Percentiles rank a stretch among this genome's conserved stretches.
phyloP scores from a whole-genome alignment of 2,113 vertebrate genomes.

The Notothenia coriiceps region DNA sequence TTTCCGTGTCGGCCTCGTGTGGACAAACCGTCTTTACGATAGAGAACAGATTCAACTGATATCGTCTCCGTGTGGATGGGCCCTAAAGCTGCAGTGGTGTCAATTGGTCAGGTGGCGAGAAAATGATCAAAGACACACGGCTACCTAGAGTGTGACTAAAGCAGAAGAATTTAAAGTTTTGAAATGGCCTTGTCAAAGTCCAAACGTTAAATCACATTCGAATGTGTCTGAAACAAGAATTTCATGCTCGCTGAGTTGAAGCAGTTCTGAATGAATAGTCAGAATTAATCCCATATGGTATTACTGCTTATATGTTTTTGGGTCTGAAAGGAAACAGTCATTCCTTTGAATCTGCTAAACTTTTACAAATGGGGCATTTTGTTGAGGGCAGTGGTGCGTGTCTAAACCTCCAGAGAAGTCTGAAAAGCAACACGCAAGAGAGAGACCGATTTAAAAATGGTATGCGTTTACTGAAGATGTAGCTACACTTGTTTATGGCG shows the following conservation, averaged over 20 bases:
- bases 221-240: conserved; percentile 45
- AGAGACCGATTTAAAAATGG: conserved; percentile 11
- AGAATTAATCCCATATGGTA: conserved; percentile 44
- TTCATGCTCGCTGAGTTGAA: conserved; percentile 53
- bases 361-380: conserved; percentile 20
- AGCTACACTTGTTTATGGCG: conserved; percentile 12
- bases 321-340: conserved; percentile 23
- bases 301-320: conserved; percentile 15
- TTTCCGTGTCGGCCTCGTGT: no score
- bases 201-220: conserved; percentile 27
- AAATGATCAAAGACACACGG: conserved; percentile 6
- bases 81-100: neutral
- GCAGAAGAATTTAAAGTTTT: conserved; percentile 49
- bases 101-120: conserved; percentile 17
- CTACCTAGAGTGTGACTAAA: neutral
- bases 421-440: conserved; percentile 10
- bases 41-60: no score
- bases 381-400: conserved; percentile 19
- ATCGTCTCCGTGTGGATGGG: no score
- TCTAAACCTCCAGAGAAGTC: conserved; percentile 24
- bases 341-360: conserved; percentile 23
- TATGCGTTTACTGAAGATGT: neutral
- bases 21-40: no score
- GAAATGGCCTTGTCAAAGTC: conserved; percentile 35
- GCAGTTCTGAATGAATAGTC: conserved; percentile 36